These are phyloP conservation scores for Masnerella sp. DNA, from an alignment of 2,888 invertebrate genomes.

Conservation along the genomic window DNA sequence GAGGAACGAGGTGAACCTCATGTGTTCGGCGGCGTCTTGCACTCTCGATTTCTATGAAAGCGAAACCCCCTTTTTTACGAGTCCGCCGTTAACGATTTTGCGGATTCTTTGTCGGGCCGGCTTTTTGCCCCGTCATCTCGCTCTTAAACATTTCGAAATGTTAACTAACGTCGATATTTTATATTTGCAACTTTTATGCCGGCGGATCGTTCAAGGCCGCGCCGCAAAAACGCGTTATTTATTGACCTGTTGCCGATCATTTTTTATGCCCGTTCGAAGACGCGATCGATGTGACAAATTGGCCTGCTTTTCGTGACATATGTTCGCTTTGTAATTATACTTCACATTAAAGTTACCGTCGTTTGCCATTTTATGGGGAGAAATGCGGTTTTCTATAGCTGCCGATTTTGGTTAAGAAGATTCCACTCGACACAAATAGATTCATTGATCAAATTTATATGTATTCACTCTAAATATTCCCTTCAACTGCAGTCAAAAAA, in stretches of 20 bases:
- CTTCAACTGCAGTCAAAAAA: too few species aligned
- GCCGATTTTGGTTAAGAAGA: too few species aligned
- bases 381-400: too few species aligned
- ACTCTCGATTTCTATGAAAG: conserved; percentile 62
- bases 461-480: too few species aligned
- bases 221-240: conserved; percentile 50
- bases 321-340: conserved; percentile 37
- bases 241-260: conserved; percentile 45
- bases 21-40: conserved; percentile 40
- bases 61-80: conserved; percentile 52
- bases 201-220: conserved; percentile 44
- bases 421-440: too few species aligned
- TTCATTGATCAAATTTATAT: too few species aligned
- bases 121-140: conserved; percentile 22
- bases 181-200: conserved; percentile 41
- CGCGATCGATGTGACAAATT: conserved; percentile 42
- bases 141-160: conserved; percentile 51
- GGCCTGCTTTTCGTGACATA: conserved; percentile 36
- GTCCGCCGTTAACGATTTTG: conserved; percentile 45
- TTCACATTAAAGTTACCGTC: conserved; percentile 17
- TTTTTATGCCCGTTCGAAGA: conserved; percentile 24
- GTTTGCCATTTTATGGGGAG: too few species aligned
- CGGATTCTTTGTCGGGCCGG: conserved; percentile 46
- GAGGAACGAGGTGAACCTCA: conserved; percentile 65
- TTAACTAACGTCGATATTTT: conserved; percentile 49